phyloP scores from a whole-genome alignment of 2,797 vertebrate genomes.

The Tauraco hartlaubi region DNA sequence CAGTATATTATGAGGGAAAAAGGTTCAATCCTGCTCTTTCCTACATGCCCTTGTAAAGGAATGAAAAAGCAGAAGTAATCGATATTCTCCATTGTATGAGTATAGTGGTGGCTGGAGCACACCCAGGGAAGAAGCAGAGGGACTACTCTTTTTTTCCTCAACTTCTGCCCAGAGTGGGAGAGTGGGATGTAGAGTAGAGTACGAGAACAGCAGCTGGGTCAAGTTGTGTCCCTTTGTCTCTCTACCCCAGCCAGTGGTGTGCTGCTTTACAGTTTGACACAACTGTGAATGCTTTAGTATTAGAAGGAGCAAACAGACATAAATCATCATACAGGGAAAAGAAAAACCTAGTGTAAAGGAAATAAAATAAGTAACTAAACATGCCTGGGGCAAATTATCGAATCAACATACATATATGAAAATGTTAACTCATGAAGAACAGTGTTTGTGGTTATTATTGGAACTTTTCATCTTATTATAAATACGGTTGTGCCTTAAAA shows the following conservation, averaged over 20 bases:
- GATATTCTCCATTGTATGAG: accelerated
- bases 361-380: slow-evolving; percentile 3
- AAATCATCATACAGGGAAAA: not conserved
- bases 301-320: not conserved
- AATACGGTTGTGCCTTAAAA: not conserved
- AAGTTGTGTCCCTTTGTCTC: not conserved
- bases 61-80: not conserved
- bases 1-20: not conserved
- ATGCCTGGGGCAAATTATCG: not conserved
- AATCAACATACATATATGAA: not conserved
- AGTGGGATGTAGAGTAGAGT: not conserved
- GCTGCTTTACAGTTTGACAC: not conserved
- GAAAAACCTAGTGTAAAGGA: not conserved
- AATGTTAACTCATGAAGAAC: not conserved
- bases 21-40: not conserved
- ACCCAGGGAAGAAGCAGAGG: not conserved
- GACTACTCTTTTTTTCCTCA: not conserved
- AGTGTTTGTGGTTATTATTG: not conserved
- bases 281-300: not conserved
- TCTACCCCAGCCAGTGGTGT: not conserved
- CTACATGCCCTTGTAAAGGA: not conserved
- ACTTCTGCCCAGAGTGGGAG: not conserved
- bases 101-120: accelerated
- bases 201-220: not conserved
- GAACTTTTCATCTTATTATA: not conserved